Evolutionary conservation across 23 tunicate species (phyloP), one percentile per base, ranked within the genome.

Genomic region (Diplosoma virens): DNA sequence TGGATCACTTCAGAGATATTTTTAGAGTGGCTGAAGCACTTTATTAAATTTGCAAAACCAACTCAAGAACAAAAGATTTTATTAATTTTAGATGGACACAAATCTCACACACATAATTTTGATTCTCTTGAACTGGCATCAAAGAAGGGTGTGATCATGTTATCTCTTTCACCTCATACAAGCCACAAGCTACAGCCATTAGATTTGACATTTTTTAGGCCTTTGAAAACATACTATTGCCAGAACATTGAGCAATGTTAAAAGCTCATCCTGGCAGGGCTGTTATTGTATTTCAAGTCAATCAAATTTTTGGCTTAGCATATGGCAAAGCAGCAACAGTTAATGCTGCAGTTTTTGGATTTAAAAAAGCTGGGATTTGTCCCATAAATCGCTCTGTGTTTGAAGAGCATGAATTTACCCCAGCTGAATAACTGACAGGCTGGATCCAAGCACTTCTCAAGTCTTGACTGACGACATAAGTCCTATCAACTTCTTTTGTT

Each of bases 1-100:
- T 78, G 83, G 83, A 78, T 78, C 50, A 78, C 41, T 47, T 37
- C 28, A 67, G 80, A 75, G 11, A 75, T 75, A 9, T 75, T 75
- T 28, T 31, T 17, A 1, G 50, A 31, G n/a, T 75, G 83, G 83
- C 22, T 78, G 63, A 64, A 63, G 46, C 83, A 78, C 33, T 78
- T 65, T 55, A 78, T 64, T 0, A 64, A 78, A 18, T 25, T 45
- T 78, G 45, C 71, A 3, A 61, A 56, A 30, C 58, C 83, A 24
- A 41, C 26, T 45, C 3, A 64, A 41, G 70, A 47, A 29, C 17
- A 77, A 5, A 78, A 65, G 32, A 47, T 63, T 18, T 22, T 72
- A 2, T 6, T 78, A 14, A 78, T 78, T 48, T 78, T 78, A 45
- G 73, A 78, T 78, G 74, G 61, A 16, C 73, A 45, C 47, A 64